Percentiles rank a stretch among this genome's conserved stretches.
These are phyloP conservation scores for Pachycephala philippinensis DNA, from an alignment of 2,113 vertebrate species.

Conservation along the genomic window DNA sequence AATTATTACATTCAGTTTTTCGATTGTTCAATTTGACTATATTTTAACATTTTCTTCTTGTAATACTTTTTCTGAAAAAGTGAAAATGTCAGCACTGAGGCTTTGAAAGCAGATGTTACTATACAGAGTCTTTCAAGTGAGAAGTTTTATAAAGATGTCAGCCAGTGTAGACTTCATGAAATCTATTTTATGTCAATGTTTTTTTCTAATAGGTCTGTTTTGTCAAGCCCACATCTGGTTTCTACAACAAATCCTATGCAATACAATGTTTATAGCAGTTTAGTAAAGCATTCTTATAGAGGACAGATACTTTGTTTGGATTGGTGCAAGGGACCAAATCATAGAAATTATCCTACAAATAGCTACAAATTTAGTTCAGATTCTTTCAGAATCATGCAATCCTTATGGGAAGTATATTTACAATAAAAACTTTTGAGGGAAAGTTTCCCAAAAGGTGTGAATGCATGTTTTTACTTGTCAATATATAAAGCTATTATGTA, in stretches of 20 bases:
- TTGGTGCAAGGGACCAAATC: not conserved
- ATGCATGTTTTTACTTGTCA: not conserved
- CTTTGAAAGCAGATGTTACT: constrained; percentile 34
- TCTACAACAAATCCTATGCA: constrained; percentile 32
- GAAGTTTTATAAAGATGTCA: constrained; percentile 56
- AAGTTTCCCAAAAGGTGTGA: not conserved
- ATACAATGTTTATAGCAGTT: constrained; percentile 7
- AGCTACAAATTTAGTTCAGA: not conserved
- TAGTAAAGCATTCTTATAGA: constrained; percentile 7
- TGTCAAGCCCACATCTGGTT: constrained; percentile 30
- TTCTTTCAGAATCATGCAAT: not conserved
- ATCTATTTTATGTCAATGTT: constrained; percentile 40
- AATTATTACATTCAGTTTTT: not conserved
- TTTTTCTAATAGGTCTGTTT: constrained; percentile 44
- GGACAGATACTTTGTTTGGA: not conserved
- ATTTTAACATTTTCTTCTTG: not conserved
- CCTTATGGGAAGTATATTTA: not conserved
- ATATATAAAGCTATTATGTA: not conserved
- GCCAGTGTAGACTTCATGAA: constrained; percentile 30
- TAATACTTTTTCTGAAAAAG: not conserved
- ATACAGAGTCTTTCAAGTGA: not conserved
- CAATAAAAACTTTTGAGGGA: not conserved
- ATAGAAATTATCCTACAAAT: not conserved
- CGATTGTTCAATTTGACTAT: not conserved
- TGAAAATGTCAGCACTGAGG: not conserved